Conservation (phyloP, 2,888 invertebrate species). For the Eupeodes luniger region DNA sequence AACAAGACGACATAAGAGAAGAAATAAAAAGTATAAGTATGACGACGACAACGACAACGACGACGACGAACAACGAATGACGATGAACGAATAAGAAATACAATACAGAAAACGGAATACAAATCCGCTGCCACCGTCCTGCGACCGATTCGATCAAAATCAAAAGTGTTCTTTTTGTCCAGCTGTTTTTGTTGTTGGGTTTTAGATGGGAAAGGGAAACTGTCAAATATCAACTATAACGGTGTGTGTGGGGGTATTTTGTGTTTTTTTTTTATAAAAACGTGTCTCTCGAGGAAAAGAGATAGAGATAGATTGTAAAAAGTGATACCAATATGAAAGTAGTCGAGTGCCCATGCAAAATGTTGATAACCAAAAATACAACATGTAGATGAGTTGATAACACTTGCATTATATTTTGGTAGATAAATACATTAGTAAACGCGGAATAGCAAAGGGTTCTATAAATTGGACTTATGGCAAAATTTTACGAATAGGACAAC, state of each 20-base stretch:
- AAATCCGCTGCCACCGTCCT: too few relatives aligned
- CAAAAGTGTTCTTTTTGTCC: constrained; percentile 26
- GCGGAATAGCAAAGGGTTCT: too few relatives aligned
- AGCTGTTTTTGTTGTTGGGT: constrained; percentile 44
- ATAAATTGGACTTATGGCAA: too few relatives aligned
- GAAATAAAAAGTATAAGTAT: constrained; percentile 4
- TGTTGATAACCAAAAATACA: neutral
- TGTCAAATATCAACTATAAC: neutral
- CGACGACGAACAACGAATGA: neutral
- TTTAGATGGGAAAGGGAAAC: neutral
- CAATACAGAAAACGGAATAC: neutral
- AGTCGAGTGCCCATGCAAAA: neutral
- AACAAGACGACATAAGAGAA: constrained; percentile 52
- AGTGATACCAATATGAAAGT: neutral
- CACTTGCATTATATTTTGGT: neutral
- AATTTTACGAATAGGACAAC: too few relatives aligned
- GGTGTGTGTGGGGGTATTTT: neutral
- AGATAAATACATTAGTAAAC: too few relatives aligned
- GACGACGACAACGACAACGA: neutral
- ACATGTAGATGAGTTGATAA: neutral
- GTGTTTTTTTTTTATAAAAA: constrained; percentile 14
- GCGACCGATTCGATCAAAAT: neutral
- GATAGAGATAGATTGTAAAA: neutral
- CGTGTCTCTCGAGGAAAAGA: neutral
- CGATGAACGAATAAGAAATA: neutral